A percentile compares a stretch with the other conserved stretches of the same genome.
These are phyloP conservation scores for Pedetes capensis DNA, from an alignment of 2,113 vertebrate species.

Conservation along the genomic window DNA sequence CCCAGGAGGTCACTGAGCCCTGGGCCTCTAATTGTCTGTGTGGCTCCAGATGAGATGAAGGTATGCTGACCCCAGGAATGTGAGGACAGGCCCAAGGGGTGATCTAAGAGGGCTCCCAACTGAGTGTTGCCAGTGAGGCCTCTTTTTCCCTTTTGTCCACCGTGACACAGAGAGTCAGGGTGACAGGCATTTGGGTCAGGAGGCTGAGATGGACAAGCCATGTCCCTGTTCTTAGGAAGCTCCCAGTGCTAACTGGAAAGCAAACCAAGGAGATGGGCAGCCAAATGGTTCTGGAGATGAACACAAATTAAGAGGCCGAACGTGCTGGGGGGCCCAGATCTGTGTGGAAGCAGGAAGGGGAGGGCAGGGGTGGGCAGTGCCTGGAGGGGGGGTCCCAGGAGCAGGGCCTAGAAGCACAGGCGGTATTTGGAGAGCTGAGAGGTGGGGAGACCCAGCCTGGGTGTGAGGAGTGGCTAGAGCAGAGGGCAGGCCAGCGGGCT, in stretches of 20 bases:
- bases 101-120: background rate
- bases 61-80: background rate
- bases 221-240: background rate
- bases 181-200: background rate
- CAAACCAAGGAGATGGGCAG: background rate
- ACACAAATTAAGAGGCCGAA: background rate
- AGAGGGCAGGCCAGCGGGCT: background rate
- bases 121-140: too few species aligned
- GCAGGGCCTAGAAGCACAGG: background rate
- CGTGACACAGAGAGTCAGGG: background rate
- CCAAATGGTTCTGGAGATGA: background rate
- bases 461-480: background rate
- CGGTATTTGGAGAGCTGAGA: background rate
- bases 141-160: background rate
- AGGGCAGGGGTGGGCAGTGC: too few species aligned
- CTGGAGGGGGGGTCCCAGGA: rapidly evolving
- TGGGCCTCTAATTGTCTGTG: background rate
- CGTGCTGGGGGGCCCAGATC: background rate
- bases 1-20: background rate
- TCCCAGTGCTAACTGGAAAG: background rate
- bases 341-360: background rate
- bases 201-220: background rate
- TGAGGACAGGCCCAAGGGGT: background rate
- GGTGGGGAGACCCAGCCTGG: background rate
- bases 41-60: background rate